These are phyloP conservation scores for Ditula angustiorana DNA, from an alignment of 2,888 invertebrate genomes.

Conservation along the genomic window DNA sequence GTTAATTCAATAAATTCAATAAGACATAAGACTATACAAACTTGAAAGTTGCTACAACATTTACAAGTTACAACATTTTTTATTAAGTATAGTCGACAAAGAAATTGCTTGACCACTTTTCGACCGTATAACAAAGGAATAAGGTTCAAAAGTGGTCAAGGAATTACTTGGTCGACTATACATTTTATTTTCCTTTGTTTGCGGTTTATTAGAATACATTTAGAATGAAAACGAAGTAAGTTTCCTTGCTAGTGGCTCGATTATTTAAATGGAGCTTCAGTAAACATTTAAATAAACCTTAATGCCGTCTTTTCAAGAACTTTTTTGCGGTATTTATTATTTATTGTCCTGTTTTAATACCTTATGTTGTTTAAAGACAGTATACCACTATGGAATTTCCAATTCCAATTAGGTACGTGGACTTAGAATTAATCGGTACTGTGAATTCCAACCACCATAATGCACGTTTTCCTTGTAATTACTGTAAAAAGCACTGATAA, in stretches of 20 bases:
- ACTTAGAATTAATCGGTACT: background rate
- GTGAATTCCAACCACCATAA: background rate
- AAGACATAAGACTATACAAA: too few relatives aligned
- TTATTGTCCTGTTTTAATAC: background rate
- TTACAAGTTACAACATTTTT: too few relatives aligned
- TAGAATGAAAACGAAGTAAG: background rate
- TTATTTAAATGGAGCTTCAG: background rate
- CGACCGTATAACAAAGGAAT: too few relatives aligned
- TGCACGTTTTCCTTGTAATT: background rate
- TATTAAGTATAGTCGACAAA: too few relatives aligned
- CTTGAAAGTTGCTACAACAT: too few relatives aligned
- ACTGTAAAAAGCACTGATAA: background rate
- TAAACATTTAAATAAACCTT: background rate
- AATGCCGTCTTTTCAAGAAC: background rate
- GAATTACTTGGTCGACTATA: too few relatives aligned
- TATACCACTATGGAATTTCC: conserved; percentile 6
- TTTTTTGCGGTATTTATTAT: background rate
- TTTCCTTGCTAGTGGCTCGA: background rate
- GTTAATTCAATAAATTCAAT: too few relatives aligned
- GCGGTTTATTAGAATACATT: background rate
- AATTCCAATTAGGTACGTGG: background rate
- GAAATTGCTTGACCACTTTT: too few relatives aligned
- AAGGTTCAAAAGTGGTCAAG: too few relatives aligned
- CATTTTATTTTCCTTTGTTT: background rate
- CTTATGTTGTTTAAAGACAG: background rate